Evolutionary conservation across 2,797 vertebrate species (phyloP), one percentile per base, ranked within the genome.

Genomic region (Arnoldichthys spilopterus): DNA sequence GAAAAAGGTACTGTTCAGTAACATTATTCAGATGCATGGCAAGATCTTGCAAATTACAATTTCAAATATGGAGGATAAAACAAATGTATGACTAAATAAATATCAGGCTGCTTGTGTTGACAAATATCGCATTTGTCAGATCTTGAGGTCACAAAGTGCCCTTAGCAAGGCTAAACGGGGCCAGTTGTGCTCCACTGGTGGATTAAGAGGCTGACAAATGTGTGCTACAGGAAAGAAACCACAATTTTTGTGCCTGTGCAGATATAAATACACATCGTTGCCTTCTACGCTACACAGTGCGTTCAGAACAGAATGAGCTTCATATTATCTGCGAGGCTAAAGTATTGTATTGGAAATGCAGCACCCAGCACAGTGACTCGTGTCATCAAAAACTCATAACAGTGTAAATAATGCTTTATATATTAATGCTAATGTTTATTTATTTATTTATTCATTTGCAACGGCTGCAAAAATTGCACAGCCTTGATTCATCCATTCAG

Each of bases 171-270:
- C 54, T 83, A 72, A 83, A 76, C 54, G 20, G 73, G 79, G 69
- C 56, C 79, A 72, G 58, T 68, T 82, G 72, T 82, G 73, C 70
- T 83, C 54, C 40, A 66, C 76, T 86, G 76, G 79, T 69, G 64
- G 59, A 75, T 64, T 54, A 71, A 15, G 8, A 75, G 58, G 66
- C 73, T 76, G 73, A 76, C 59, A 76, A 81, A 81, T 49, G 53
- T 64, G 59, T 66, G 59, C 34, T 72, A 53, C 34, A 58, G 56
- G 32, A 80, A 78, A 62, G 66, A 16, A 26, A 49, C 5, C 34
- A 56, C 37, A 8, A 49, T 53, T 16, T 62, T 51, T 53, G 51
- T 16, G 18, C 45, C 47, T 22, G 43, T 74, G 20, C 45, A 51
- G 7, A 70, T n/a, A 64, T 34, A 11, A 62, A 43, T 24, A 18